Percentiles rank a stretch among this genome's conserved stretches.
phyloP scores from a whole-genome alignment of 92 coral and sea anemone species.

The Zoanthus gigantus region DNA sequence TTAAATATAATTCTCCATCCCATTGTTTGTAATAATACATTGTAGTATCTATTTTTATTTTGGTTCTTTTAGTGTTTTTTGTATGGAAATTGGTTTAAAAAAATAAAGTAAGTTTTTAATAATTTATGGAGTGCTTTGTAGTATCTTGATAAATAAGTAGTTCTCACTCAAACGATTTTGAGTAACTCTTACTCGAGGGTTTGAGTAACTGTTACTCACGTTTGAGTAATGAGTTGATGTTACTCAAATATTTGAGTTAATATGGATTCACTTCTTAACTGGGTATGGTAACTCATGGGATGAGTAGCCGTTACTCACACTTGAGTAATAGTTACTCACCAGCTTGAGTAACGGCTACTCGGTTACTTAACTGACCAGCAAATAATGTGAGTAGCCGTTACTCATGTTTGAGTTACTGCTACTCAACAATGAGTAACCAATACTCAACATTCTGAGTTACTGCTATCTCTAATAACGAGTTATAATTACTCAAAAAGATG shows the following conservation, averaged over 20 bases:
- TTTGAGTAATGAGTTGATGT: slow-evolving; percentile 9
- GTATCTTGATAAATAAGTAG: neutral
- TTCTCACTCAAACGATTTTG: slow-evolving; percentile 7
- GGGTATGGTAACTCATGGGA: slow-evolving; percentile 3
- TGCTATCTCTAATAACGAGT: neutral
- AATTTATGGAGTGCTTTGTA: slow-evolving; percentile 4
- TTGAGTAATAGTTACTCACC: slow-evolving; percentile 7
- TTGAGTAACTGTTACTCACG: neutral
- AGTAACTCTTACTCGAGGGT: slow-evolving; percentile 5
- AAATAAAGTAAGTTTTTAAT: neutral
- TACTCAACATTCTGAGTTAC: neutral
- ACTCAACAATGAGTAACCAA: neutral
- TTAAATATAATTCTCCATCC: too few species aligned
- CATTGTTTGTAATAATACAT: too few species aligned
- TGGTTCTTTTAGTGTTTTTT: neutral
- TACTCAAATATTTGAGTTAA: slow-evolving; percentile 19
- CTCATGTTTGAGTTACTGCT: neutral
- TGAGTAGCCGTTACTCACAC: slow-evolving; percentile 7
- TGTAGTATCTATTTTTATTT: too few species aligned
- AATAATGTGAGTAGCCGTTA: neutral
- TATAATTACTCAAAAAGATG: neutral
- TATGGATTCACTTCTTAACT: slow-evolving; percentile 9
- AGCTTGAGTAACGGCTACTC: slow-evolving; percentile 11
- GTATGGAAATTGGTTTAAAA: neutral
- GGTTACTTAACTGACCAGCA: slow-evolving; percentile 5